These are phyloP conservation scores for Candoia aspera DNA, from an alignment of 2,113 vertebrate species.

Conservation along the genomic window DNA sequence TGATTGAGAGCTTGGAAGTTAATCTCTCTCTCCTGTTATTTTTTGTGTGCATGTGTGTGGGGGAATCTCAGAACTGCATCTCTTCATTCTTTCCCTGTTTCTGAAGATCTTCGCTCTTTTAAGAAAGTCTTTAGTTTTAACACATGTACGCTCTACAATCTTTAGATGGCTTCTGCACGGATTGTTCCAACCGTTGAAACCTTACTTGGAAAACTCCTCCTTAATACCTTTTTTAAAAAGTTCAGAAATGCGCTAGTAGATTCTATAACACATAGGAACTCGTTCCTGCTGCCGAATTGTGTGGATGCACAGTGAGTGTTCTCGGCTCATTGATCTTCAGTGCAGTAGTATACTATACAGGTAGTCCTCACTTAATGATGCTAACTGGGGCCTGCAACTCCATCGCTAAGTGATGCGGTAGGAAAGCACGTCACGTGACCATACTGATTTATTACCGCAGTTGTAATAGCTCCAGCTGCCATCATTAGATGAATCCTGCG, in stretches of 20 bases:
- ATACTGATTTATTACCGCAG: too few relatives aligned
- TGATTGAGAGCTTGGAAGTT: too few relatives aligned
- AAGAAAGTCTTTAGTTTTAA: constrained; percentile 1
- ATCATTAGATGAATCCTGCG: too few relatives aligned
- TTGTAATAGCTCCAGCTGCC: too few relatives aligned
- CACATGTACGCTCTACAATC: constrained; percentile 25
- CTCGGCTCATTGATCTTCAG: not conserved
- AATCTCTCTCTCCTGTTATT: too few relatives aligned
- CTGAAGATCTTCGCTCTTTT: constrained; percentile 5
- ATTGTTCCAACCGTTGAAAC: constrained; percentile 19
- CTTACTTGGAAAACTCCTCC: constrained; percentile 23
- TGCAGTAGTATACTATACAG: too few relatives aligned
- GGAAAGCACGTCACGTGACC: too few relatives aligned
- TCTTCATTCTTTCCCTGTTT: not conserved
- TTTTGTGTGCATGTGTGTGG: too few relatives aligned
- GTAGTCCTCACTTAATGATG: too few relatives aligned
- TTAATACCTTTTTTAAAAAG: not conserved
- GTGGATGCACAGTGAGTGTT: not conserved
- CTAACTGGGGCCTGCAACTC: too few relatives aligned
- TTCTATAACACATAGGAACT: constrained; percentile 14
- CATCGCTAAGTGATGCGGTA: too few relatives aligned
- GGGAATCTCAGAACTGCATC: not conserved
- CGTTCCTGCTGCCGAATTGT: not conserved
- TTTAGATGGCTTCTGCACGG: constrained; percentile 23
- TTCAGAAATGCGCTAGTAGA: not conserved